Percentiles rank a stretch among this genome's conserved stretches.
Conservation (phyloP, 2,113 vertebrate species). For the Cyrtonyx montezumae region DNA sequence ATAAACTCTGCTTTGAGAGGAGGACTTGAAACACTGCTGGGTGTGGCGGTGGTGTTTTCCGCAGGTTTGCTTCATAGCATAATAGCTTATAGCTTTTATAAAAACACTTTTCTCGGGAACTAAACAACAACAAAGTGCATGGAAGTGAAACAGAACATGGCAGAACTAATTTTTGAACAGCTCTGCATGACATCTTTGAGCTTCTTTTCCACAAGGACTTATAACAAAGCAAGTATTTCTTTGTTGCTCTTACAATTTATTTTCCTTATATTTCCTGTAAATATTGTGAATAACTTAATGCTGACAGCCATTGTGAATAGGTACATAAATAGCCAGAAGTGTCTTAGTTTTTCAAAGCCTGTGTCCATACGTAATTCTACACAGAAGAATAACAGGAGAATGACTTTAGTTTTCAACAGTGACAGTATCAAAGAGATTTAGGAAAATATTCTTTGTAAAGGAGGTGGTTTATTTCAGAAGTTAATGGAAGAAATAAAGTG, state of each 20-base stretch:
- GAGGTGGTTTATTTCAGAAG: neutral
- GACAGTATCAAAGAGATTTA: neutral
- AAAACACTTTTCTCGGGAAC: neutral
- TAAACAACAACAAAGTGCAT: neutral
- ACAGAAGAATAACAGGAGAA: neutral
- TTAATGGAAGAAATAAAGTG: neutral
- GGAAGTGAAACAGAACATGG: neutral
- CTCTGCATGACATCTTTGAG: conserved; percentile 22
- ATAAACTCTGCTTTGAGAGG: neutral
- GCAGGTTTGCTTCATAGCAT: neutral
- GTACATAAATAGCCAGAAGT: neutral
- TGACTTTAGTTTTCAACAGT: neutral
- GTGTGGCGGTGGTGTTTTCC: neutral
- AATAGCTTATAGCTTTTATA: neutral
- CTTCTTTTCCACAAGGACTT: neutral
- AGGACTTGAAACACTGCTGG: neutral
- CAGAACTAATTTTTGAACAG: neutral
- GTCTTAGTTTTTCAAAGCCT: neutral
- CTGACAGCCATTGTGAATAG: neutral
- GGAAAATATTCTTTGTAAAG: neutral
- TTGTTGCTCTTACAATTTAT: neutral
- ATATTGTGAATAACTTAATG: neutral
- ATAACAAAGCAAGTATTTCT: conserved; percentile 31
- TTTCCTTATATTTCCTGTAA: conserved; percentile 10
- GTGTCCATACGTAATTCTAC: neutral